A percentile compares a stretch with the other conserved stretches of the same genome.
Conservation (phyloP, 2,888 invertebrate species). For the Dugesia japonica region DNA sequence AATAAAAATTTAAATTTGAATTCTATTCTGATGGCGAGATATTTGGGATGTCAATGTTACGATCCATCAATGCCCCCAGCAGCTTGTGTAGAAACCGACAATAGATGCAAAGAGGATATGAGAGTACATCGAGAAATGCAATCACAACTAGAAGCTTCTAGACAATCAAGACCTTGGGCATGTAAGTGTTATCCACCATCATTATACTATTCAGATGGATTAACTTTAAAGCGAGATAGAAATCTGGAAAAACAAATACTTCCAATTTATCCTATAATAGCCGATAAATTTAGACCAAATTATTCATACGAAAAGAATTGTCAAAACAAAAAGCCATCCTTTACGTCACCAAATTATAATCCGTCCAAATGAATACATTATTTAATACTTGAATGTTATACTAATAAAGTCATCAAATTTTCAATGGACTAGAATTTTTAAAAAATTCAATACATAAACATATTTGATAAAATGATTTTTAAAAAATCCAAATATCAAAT, state of each 20-base stretch:
- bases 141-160: not conserved
- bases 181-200: not conserved
- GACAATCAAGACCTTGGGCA: not conserved
- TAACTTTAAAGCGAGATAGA: not conserved
- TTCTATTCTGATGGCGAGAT: not conserved
- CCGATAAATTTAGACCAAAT: not conserved
- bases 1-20: not conserved
- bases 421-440: too few relatives aligned
- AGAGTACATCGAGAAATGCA: not conserved
- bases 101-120: not conserved
- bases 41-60: not conserved
- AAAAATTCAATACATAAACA: too few relatives aligned
- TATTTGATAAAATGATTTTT: too few relatives aligned
- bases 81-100: not conserved
- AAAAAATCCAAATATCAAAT: too few relatives aligned
- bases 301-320: not conserved
- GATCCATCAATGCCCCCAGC: not conserved
- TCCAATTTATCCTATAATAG: not conserved
- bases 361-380: not conserved
- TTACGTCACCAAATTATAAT: not conserved
- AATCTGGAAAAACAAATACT: not conserved
- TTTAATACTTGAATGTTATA: too few relatives aligned
- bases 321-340: not conserved
- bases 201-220: not conserved
- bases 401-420: too few relatives aligned